Evolutionary conservation across 2,888 invertebrate species (phyloP).

Genomic region (Spisula solida): DNA sequence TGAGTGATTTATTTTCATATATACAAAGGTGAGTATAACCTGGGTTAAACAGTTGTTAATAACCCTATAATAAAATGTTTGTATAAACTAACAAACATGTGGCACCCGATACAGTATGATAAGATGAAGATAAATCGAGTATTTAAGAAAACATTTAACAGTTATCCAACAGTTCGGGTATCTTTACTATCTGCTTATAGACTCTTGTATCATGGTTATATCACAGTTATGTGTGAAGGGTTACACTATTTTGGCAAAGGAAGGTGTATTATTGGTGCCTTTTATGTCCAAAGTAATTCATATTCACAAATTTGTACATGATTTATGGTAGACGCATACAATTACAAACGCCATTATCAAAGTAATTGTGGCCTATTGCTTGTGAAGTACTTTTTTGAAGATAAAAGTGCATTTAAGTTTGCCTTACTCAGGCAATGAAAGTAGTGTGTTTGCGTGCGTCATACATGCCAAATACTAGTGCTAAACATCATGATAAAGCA

Average conservation of each 20-base stretch:
- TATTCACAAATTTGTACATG: neutral
- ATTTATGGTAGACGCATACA: too few relatives aligned
- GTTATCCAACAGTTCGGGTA: neutral
- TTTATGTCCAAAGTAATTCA: neutral
- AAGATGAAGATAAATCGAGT: conserved; percentile 6
- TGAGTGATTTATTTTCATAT: neutral
- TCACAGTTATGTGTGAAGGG: conserved; percentile 1
- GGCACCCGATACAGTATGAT: neutral
- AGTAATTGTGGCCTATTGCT: too few relatives aligned
- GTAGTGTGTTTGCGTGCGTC: too few relatives aligned
- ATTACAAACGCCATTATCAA: too few relatives aligned
- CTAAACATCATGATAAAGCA: too few relatives aligned
- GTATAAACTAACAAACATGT: conserved; percentile 3
- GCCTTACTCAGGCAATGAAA: too few relatives aligned
- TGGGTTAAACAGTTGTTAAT: conserved; percentile 4
- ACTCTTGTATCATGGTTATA: neutral
- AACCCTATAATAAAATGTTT: neutral
- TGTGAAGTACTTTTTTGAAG: too few relatives aligned
- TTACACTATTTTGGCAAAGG: neutral
- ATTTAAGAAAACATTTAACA: conserved; percentile 12
- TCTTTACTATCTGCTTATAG: conserved; percentile 1
- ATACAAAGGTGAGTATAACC: conserved; percentile 4
- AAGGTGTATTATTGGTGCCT: neutral
- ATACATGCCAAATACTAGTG: too few relatives aligned
- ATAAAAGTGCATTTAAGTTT: too few relatives aligned